Evolutionary conservation across 2,797 vertebrate genomes (phyloP).

Genomic region (Pseudochirops corinnae): DNA sequence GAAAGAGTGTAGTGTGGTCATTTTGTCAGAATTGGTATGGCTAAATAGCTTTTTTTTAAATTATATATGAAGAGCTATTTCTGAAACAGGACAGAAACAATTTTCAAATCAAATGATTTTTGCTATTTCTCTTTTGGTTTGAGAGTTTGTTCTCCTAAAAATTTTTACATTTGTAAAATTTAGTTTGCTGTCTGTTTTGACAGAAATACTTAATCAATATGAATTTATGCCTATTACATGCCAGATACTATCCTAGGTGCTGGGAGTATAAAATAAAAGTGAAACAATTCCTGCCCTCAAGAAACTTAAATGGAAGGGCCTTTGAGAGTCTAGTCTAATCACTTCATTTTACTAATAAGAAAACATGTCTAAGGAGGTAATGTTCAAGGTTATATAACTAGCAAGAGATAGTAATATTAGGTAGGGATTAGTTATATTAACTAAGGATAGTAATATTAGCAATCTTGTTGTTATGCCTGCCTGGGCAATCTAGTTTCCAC

Average conservation of each 20-base stretch:
- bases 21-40: neutral
- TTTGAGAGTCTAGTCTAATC: neutral
- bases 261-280: neutral
- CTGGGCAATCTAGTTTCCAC: neutral
- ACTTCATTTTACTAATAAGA: neutral
- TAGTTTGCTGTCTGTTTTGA: neutral
- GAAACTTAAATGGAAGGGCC: neutral
- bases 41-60: neutral
- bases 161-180: neutral
- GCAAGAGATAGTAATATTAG: neutral
- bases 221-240: neutral
- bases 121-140: neutral
- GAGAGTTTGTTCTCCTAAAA: neutral
- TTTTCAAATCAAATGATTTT: neutral
- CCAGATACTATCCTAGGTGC: neutral
- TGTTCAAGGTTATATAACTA: neutral
- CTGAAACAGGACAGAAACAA: neutral
- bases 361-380: neutral
- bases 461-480: neutral
- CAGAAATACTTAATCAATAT: neutral
- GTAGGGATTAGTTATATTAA: neutral
- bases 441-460: neutral
- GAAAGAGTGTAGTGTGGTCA: neutral
- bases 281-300: neutral
- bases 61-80: neutral